Conservation (phyloP, 1,140 invertebrate genomes). For the Drosophila serrata region DNA sequence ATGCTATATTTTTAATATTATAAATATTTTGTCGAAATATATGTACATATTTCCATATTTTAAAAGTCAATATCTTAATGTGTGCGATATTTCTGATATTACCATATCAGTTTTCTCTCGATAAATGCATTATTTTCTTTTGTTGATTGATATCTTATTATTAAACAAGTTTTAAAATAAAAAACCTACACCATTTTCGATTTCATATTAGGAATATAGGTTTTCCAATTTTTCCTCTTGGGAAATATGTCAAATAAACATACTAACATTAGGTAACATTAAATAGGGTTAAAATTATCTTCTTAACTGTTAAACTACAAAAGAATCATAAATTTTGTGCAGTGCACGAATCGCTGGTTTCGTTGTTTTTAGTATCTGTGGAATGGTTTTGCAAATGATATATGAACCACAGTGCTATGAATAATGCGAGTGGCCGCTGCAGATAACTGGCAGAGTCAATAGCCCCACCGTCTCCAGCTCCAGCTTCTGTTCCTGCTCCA, state of each 20-base stretch:
- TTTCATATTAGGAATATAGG: not conserved
- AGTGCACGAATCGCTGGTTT: not conserved
- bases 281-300: not conserved
- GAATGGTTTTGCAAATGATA: conserved; percentile 18
- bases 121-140: too few species aligned
- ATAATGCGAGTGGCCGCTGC: conserved; percentile 45
- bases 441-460: conserved; percentile 55
- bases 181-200: not conserved
- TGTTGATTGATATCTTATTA: too few species aligned
- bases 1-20: not conserved
- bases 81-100: too few species aligned
- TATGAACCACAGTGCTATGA: conserved; percentile 42
- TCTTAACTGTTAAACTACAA: too few species aligned
- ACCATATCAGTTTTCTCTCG: too few species aligned
- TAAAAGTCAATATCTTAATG: too few species aligned
- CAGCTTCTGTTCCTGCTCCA: conserved; percentile 1
- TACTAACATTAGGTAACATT: too few species aligned
- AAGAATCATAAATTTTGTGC: not conserved
- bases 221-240: not conserved
- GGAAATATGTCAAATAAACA: too few species aligned
- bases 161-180: too few species aligned
- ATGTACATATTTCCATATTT: too few species aligned
- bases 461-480: conserved; percentile 16
- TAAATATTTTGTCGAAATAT: too few species aligned
- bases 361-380: not conserved